Conservation (phyloP, 2,888 invertebrate genomes). For the Agrochola lychnidis region DNA sequence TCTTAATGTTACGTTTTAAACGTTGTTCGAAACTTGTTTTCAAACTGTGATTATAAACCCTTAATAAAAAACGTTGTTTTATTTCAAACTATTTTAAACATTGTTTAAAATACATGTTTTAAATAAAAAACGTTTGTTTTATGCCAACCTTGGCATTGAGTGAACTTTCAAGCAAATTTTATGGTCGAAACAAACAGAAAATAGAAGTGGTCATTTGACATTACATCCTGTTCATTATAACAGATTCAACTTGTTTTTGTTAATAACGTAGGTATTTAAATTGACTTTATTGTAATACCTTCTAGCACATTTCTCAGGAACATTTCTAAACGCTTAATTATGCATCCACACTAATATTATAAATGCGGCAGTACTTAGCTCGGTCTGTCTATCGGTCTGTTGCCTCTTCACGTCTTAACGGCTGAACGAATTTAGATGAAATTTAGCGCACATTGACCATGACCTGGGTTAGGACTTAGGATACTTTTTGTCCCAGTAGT, state of each 20-base stretch:
- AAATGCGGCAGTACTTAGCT: not conserved
- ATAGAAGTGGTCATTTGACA: not conserved
- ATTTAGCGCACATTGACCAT: too few species aligned
- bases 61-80: too few species aligned
- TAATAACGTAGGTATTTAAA: too few species aligned
- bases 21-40: too few species aligned
- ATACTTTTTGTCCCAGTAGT: not conserved
- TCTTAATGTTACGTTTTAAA: too few species aligned
- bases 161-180: slow-evolving; percentile 6
- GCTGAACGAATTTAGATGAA: too few species aligned
- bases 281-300: not conserved
- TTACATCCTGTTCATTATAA: slow-evolving; percentile 4
- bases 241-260: slow-evolving; percentile 3
- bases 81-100: too few species aligned
- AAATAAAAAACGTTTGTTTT: too few species aligned
- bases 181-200: not conserved
- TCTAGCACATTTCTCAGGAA: not conserved
- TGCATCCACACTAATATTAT: not conserved
- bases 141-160: not conserved
- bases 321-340: not conserved
- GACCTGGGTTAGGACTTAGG: not conserved
- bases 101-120: too few species aligned
- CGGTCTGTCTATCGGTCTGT: not conserved
- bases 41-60: too few species aligned
- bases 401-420: not conserved